These are phyloP conservation scores for Drosophila tsacasi DNA, from an alignment of 1,140 invertebrate genomes.

Conservation along the genomic window DNA sequence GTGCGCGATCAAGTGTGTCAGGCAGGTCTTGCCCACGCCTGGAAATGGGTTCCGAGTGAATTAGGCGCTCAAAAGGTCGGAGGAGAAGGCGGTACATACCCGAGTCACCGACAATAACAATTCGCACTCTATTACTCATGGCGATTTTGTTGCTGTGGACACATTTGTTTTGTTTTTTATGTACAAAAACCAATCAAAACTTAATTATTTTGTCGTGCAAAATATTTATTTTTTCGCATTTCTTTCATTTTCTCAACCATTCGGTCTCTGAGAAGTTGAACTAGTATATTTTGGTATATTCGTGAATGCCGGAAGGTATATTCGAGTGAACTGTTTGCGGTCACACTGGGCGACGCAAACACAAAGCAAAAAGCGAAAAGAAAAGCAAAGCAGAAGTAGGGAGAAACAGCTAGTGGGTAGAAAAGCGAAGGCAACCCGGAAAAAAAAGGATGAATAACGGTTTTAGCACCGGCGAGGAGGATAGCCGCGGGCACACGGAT, in stretches of 20 bases:
- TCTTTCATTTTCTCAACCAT: not conserved
- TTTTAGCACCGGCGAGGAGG: slow-evolving; percentile 95
- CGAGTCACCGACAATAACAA: slow-evolving; percentile 96
- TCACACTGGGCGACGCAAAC: slow-evolving; percentile 15
- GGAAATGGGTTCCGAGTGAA: not conserved
- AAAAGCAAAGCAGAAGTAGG: slow-evolving; percentile 21
- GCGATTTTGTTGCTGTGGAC: slow-evolving; percentile 85
- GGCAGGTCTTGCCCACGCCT: slow-evolving; percentile 98
- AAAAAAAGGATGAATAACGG: slow-evolving; percentile 89
- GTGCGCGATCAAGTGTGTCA: slow-evolving; percentile 96
- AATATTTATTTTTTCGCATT: not conserved
- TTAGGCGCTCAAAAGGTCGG: not conserved
- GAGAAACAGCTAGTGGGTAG: slow-evolving; percentile 9
- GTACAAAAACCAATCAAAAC: not conserved
- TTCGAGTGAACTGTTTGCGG: not conserved
- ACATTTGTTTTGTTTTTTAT: not conserved
- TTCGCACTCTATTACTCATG: slow-evolving; percentile 88
- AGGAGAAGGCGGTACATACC: slow-evolving; percentile 86
- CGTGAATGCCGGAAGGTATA: not conserved
- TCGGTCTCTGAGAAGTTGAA: too few relatives aligned
- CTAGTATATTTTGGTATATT: slow-evolving; percentile 3
- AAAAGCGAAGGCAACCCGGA: slow-evolving; percentile 8
- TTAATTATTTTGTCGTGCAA: not conserved
- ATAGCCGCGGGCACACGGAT: slow-evolving; percentile 91
- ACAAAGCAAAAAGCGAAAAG: slow-evolving; percentile 13